Evolutionary conservation across 1,140 invertebrate genomes (phyloP).

Genomic region (Papilio aristodemus): DNA sequence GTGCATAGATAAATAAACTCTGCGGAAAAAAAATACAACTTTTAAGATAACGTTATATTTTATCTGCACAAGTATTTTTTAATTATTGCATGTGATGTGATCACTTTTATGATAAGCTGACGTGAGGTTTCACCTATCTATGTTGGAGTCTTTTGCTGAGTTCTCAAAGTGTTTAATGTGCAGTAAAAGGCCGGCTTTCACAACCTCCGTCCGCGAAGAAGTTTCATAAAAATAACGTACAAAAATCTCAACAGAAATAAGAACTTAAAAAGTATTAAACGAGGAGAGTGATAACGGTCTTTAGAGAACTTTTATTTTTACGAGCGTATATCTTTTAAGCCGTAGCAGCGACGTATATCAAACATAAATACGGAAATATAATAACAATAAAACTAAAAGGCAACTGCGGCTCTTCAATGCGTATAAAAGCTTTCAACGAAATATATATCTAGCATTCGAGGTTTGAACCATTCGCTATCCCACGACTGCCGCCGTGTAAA

Average conservation of each 20-base stretch:
- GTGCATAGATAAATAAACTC: too few species aligned
- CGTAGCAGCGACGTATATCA: not conserved
- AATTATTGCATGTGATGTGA: too few species aligned
- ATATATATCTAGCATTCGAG: constrained; percentile 24
- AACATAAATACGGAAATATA: constrained; percentile 33
- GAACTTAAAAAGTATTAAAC: constrained; percentile 27
- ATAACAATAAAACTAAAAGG: constrained; percentile 36
- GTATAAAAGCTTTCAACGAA: constrained; percentile 30
- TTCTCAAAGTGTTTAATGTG: not conserved
- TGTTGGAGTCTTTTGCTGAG: not conserved
- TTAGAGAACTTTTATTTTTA: constrained; percentile 32
- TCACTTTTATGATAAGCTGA: too few species aligned
- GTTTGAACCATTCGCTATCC: constrained; percentile 32
- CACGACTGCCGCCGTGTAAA: constrained; percentile 31
- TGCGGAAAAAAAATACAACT: too few species aligned
- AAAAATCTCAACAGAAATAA: constrained; percentile 5
- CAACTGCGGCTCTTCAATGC: constrained; percentile 5
- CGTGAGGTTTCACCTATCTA: too few species aligned
- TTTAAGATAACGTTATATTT: too few species aligned
- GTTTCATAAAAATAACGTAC: not conserved
- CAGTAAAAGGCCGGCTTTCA: constrained; percentile 1
- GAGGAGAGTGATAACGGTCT: constrained; percentile 11
- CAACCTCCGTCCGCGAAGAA: not conserved
- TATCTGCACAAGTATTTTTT: too few species aligned
- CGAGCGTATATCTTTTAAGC: constrained; percentile 19